phyloP scores from a whole-genome alignment of 2,888 invertebrate species.

The Autographa pulchrina region DNA sequence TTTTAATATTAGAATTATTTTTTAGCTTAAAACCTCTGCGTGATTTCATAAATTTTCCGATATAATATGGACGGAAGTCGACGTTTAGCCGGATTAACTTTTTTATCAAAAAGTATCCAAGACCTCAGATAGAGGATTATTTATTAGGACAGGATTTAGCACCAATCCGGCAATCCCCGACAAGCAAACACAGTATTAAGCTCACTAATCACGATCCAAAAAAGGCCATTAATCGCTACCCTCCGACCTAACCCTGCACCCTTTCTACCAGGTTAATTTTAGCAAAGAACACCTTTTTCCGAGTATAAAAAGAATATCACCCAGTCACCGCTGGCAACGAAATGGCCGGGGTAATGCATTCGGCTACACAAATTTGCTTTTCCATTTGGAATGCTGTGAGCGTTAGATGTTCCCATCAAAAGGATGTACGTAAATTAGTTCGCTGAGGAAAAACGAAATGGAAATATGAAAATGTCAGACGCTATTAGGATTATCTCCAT shows the following conservation, averaged over 20 bases:
- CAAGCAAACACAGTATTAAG: slow-evolving; percentile 7
- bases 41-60: neutral
- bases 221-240: slow-evolving; percentile 26
- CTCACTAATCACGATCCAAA: slow-evolving; percentile 18
- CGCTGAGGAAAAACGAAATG: slow-evolving; percentile 53
- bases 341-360: slow-evolving; percentile 65
- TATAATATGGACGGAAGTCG: neutral
- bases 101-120: neutral
- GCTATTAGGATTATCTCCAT: slow-evolving; percentile 54
- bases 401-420: slow-evolving; percentile 55
- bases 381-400: slow-evolving; percentile 51
- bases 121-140: neutral
- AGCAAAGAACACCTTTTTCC: slow-evolving; percentile 11
- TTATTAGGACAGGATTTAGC: neutral
- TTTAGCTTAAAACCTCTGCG: neutral
- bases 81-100: slow-evolving; percentile 1
- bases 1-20: neutral
- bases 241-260: slow-evolving; percentile 3
- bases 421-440: slow-evolving; percentile 60
- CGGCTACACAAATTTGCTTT: slow-evolving; percentile 62
- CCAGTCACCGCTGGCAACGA: slow-evolving; percentile 48
- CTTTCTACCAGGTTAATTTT: slow-evolving; percentile 22
- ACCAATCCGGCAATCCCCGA: neutral
- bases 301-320: slow-evolving; percentile 32
- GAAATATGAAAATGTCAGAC: slow-evolving; percentile 57